Conservation (phyloP, 1,140 invertebrate genomes). For the Brachionus rotundiformis region DNA sequence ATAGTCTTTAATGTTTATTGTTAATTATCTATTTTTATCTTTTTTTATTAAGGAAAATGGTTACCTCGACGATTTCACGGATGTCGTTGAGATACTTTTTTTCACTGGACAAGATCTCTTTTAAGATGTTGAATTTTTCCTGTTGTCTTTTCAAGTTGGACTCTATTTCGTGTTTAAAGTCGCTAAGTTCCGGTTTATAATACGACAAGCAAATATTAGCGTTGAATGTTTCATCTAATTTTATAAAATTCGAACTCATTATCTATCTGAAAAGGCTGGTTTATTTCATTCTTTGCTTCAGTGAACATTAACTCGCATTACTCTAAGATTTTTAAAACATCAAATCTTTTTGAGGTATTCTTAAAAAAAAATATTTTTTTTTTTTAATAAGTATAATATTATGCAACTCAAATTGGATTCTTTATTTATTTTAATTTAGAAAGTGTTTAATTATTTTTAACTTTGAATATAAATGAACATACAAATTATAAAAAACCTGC, state of each 20-base stretch:
- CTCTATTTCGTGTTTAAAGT: not conserved
- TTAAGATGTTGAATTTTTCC: constrained; percentile 43
- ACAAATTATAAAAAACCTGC: not conserved
- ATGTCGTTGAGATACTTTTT: constrained; percentile 48
- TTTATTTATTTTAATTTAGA: constrained; percentile 12
- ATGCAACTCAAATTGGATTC: not conserved
- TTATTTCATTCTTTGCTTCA: not conserved
- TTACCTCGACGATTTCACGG: constrained; percentile 47
- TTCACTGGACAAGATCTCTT: constrained; percentile 47
- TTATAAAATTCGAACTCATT: constrained; percentile 37
- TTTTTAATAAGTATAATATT: not conserved
- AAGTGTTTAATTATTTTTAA: constrained; percentile 22
- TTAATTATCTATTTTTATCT: no score
- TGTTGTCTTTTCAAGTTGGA: constrained; percentile 16
- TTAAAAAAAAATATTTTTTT: not conserved
- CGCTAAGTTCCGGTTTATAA: constrained; percentile 39
- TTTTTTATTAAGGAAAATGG: no score
- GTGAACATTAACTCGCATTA: not conserved
- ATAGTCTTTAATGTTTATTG: no score
- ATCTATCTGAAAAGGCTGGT: not conserved
- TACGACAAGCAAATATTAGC: constrained; percentile 47
- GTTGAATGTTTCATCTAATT: constrained; percentile 16
- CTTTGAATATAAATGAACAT: constrained; percentile 15
- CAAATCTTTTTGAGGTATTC: not conserved
- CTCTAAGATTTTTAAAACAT: not conserved